Conservation (phyloP, 2,797 vertebrate genomes). For the Chelon labrosus region DNA sequence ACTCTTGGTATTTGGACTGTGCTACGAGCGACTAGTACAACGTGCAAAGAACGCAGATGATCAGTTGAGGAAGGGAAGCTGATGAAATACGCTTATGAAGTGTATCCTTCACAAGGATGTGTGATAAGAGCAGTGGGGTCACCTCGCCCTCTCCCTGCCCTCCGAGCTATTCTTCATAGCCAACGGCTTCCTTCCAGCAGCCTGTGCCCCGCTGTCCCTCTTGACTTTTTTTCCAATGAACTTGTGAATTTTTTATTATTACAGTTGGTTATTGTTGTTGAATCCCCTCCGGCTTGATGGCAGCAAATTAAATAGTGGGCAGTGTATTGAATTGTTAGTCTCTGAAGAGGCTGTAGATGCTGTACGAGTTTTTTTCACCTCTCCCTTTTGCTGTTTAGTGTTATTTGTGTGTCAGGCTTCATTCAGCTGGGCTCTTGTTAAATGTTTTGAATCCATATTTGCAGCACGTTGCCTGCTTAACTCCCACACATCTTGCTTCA, state of each 20-base stretch:
- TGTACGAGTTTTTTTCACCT: constrained; percentile 51
- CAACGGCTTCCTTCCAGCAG: constrained; percentile 52
- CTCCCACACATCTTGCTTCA: constrained; percentile 23
- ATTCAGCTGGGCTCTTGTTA: constrained; percentile 32
- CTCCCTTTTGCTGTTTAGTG: constrained; percentile 29
- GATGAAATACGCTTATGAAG: constrained; percentile 36
- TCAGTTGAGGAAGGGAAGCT: constrained; percentile 26
- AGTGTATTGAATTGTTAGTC: constrained; percentile 80
- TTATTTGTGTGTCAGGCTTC: constrained; percentile 37
- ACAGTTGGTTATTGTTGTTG: constrained; percentile 79
- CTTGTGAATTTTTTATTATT: constrained; percentile 80
- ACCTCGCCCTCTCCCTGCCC: constrained; percentile 46
- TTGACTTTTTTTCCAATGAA: constrained; percentile 57
- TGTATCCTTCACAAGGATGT: constrained; percentile 18
- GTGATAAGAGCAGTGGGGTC: constrained; percentile 34
- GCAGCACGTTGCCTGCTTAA: constrained; percentile 15
- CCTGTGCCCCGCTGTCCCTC: constrained; percentile 15
- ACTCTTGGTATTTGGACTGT: constrained; percentile 35
- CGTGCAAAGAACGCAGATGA: constrained; percentile 20
- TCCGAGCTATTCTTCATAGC: constrained; percentile 52
- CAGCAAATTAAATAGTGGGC: constrained; percentile 78
- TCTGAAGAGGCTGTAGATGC: constrained; percentile 64
- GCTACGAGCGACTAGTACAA: constrained; percentile 18
- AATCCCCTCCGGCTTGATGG: constrained; percentile 77
- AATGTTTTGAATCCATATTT: constrained; percentile 49